A percentile compares a stretch with the other conserved stretches of the same genome.
Conservation (phyloP, 2,888 invertebrate genomes). For the Nephrocerus scutellatus region DNA sequence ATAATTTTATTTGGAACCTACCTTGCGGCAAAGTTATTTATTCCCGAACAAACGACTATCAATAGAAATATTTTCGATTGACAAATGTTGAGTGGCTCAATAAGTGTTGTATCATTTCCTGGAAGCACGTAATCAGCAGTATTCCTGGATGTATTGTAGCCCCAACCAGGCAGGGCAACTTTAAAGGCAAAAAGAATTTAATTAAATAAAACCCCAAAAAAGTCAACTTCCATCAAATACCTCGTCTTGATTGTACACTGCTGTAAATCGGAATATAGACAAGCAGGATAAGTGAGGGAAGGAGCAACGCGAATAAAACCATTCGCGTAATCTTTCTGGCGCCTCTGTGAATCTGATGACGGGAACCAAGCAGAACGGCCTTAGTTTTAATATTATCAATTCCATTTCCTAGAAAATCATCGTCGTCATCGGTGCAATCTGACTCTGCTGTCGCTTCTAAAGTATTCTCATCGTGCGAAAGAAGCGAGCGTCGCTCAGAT, state of each 20-base stretch:
- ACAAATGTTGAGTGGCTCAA: slow-evolving; percentile 57
- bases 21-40: slow-evolving; percentile 60
- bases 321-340: slow-evolving; percentile 29
- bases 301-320: slow-evolving; percentile 25
- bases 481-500: no score
- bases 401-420: no score
- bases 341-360: slow-evolving; percentile 31
- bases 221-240: slow-evolving; percentile 24
- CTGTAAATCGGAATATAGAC: slow-evolving; percentile 38
- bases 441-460: no score
- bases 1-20: slow-evolving; percentile 17
- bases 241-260: slow-evolving; percentile 34
- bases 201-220: neutral
- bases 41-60: slow-evolving; percentile 69
- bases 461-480: no score
- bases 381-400: no score
- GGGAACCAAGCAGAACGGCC: no score
- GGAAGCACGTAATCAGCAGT: slow-evolving; percentile 65
- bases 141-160: slow-evolving; percentile 65
- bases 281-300: slow-evolving; percentile 31
- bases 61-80: slow-evolving; percentile 53
- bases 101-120: slow-evolving; percentile 59
- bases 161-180: slow-evolving; percentile 61
- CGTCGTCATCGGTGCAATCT: no score
- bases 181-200: slow-evolving; percentile 23